Base-by-base conservation (phyloP, 2,888 invertebrate species). In the Ormyrus thymus region DNA sequence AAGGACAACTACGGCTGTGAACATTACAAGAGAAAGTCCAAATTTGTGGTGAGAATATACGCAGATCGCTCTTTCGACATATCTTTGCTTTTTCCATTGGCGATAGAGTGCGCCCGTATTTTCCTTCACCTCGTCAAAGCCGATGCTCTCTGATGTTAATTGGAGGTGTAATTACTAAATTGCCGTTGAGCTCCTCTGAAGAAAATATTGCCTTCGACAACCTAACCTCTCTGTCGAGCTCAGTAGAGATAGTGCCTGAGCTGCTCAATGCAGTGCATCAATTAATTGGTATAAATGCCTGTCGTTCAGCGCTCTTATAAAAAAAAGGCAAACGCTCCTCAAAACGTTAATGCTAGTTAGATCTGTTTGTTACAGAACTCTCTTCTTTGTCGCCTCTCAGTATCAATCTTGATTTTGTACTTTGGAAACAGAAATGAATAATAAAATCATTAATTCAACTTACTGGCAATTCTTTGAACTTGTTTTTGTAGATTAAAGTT, bases 21-120 rank as follows among this genome's bases (percentile, higher is more conserved):
- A 84, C 96, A 96, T 91, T 96, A 96, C 88, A 95, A 95, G 89
- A 92, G 96, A 86, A 94, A 95, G 89, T 95, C 95, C 68, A 95
- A 96, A 91, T 95, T 96, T 91, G 95, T 96, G 73, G 81, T 81
- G 43, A 69, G 80, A 29, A 11, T 56, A 48, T 48, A 15, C 13
- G 8, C 9, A 46, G 9, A 51, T 8, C 51, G 10, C 45, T n/a
- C 7, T 55, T 56, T 68, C 53, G 55, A 55, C 29, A n/a, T 7
- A 56, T 69, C 46, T 51, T 29, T 15, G 10, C 51, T 51, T 13
- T 69, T 46, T 46, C 15, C 55, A 46, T 56, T 29, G 29, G 29
- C 29, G 29, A 4, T 4, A 29, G 29, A 29, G 29, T 29, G 4
- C 29, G 29, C 29, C 29, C 29, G 29, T 29, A 29, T 29, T 29